Evolutionary conservation across 1,140 invertebrate species (phyloP), one percentile per base, ranked within the genome.

Genomic region (Ylistrum balloti): DNA sequence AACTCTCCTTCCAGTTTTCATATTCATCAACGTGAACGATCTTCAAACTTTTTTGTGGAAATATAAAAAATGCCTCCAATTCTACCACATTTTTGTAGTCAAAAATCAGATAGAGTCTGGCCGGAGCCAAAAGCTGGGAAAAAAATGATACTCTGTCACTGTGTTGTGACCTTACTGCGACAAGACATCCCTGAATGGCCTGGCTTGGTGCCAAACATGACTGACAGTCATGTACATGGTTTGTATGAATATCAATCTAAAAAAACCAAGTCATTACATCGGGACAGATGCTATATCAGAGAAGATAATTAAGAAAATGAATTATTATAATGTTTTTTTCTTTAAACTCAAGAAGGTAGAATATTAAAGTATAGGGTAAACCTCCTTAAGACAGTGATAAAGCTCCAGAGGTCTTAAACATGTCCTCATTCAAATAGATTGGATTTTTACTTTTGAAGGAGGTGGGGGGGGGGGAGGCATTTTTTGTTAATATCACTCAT

Each of bases 191-290:
- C 22, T 74, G 15, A 74, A 11, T 28, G 56, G 2, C n/a, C 56
- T 74, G 56, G 56, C 56, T 74, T n/a, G 1, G 1, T 28, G 56
- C 56, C 56, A 74, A n/a, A 74, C 28, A 28, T 28, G n/a, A 1
- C 56, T 7, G 22, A 28, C 56, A 17, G 7, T 74, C 56, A n/a
- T 74, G 56, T 74, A 74, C 22, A 74, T 28, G n/a, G 28, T 74
- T 74, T 74, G 56, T 74, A 28, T 74, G 56, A 74, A 74, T 74
- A 74, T 74, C 56, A 74, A 74, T 74, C 56, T 28, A 74, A 28
- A 74, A 74, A 74, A 74, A 74, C 9, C n/a, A 28, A 74, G n/a
- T 74, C 56, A 74, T 74, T n/a, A 74, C 15, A 74, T n/a, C 0
- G 28, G 56, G 28, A 74, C 56, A 28, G 56, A 74, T 74, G 56